Percentiles rank a stretch among this genome's conserved stretches.
phyloP scores from a whole-genome alignment of 2,888 invertebrate genomes.

The Anorthoa munda region DNA sequence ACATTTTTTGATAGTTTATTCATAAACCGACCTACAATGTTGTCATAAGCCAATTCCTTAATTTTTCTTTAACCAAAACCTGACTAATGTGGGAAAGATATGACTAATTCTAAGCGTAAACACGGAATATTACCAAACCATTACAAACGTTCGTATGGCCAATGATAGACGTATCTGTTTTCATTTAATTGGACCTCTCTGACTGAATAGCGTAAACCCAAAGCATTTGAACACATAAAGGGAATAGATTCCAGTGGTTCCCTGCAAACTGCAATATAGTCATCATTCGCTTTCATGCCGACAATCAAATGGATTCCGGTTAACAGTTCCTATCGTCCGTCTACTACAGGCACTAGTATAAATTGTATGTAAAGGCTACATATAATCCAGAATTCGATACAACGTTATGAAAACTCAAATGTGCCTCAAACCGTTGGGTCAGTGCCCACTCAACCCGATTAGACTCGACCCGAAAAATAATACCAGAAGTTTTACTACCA shows the following conservation, averaged over 20 bases:
- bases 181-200: conserved; percentile 4
- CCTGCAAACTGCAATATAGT: conserved; percentile 11
- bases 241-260: conserved; percentile 15
- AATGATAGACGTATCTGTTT: background rate
- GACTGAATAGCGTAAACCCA: background rate
- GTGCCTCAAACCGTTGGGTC: no score
- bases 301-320: conserved; percentile 28
- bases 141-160: no score
- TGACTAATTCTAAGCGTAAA: no score
- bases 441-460: no score
- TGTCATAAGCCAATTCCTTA: no score
- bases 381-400: background rate
- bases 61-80: no score
- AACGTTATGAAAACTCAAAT: no score
- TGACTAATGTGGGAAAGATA: no score
- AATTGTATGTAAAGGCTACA: background rate
- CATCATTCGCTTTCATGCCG: conserved; percentile 18
- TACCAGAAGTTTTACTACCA: no score
- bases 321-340: background rate
- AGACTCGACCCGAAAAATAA: no score
- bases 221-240: conserved; percentile 12
- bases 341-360: background rate
- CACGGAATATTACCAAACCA: background rate
- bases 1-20: no score
- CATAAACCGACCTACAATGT: no score